Base-by-base conservation (phyloP, 2,888 invertebrate species). In the Scaptomyza flava region DNA sequence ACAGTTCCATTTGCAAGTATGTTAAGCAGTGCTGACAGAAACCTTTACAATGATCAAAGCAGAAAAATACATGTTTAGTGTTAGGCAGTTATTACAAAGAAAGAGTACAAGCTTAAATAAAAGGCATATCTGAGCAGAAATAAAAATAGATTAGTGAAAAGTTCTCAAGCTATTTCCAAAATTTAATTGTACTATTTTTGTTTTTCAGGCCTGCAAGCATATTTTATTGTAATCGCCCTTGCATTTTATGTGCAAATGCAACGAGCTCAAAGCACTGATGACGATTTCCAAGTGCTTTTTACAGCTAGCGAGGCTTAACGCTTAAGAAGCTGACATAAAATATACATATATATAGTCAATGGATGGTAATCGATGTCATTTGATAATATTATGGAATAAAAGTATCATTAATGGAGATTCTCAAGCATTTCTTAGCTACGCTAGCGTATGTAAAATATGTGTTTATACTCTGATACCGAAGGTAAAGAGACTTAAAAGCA, bases 171-270 rank as follows among this genome's bases (percentile, higher is more conserved):
- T 27, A 27, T 27, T 27, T 27, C 27, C 27, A 27, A 27, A 27
- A 0, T 4, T 7, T 34, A 12, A n/a, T 1, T 51, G 8, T 17
- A 14, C n/a, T 41, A 0, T n/a, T 20, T 41, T 50, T 42, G 17
- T 14, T 7, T 41, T 17, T 9, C 34, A 88, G 84, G 33, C 27
- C 6, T 81, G 3, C 41, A 79, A 9, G 38, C 48, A 2, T 86
- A 86, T 31, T 86, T 83, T 12, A 42, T 72, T 8, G 5, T 52
- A 0, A 52, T 86, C 0, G 81, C 72, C 2, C 7, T 67, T 0
- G 65, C 72, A 1, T 72, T 68, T 12, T 80, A 72, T 31, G 3
- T 54, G 20, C 58, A 71, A 3, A 12, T 80, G 20, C 20, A 31
- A 34, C 54, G 12, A 1, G 34, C 8, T 7, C 48, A 36, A 0